Evolutionary conservation across 2,888 invertebrate species (phyloP).

Genomic region (Amphipyra berbera): DNA sequence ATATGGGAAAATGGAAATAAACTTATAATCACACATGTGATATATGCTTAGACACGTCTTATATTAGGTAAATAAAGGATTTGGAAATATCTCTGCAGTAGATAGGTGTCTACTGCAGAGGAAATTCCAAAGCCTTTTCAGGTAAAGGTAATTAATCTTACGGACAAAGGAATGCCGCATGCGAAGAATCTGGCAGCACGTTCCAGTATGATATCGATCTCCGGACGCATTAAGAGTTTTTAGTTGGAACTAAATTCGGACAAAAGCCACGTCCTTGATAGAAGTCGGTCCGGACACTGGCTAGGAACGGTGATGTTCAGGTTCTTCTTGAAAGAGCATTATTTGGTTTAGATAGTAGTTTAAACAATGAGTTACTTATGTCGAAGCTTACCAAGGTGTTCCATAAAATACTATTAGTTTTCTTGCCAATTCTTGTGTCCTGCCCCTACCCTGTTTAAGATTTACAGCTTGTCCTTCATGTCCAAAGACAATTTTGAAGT

Average conservation of each 20-base stretch:
- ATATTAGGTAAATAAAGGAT: neutral
- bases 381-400: too few species aligned
- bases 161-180: conserved; percentile 11
- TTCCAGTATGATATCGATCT: conserved; percentile 9
- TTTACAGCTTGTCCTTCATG: too few species aligned
- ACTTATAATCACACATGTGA: neutral
- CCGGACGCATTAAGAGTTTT: conserved; percentile 2
- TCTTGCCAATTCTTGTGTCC: too few species aligned
- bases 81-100: too few species aligned
- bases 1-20: too few species aligned
- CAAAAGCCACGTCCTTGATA: conserved; percentile 6
- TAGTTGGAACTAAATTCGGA: conserved; percentile 6
- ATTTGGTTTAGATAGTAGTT: neutral
- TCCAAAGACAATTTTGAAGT: too few species aligned
- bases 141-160: conserved; percentile 18
- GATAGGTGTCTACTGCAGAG: neutral
- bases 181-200: conserved; percentile 9
- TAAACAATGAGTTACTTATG: neutral
- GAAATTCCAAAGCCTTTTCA: conserved; percentile 1
- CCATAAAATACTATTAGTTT: too few species aligned
- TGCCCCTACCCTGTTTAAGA: too few species aligned
- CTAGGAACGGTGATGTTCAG: neutral
- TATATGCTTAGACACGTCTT: neutral
- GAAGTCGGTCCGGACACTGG: neutral
- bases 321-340: neutral